A percentile compares a stretch with the other conserved stretches of the same genome.
Evolutionary conservation across 2,113 vertebrate genomes (phyloP).

Genomic region (Stigmatopora argus): DNA sequence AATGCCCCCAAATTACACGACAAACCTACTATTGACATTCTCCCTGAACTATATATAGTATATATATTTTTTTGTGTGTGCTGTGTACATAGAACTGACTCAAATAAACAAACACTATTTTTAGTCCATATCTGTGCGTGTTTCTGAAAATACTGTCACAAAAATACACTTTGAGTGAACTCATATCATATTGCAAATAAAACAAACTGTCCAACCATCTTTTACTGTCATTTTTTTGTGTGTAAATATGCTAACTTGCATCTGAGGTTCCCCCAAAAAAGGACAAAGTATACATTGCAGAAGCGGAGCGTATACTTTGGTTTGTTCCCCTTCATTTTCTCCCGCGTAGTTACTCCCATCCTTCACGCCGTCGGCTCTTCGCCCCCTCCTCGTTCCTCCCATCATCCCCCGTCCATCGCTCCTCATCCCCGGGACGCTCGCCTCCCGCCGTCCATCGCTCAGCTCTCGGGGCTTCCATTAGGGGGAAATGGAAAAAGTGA

Average conservation of each 20-base stretch:
- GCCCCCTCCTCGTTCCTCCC: conserved; percentile 40
- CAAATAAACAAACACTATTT: no score
- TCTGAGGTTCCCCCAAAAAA: no score
- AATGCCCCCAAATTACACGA: no score
- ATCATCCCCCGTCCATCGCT: conserved; percentile 51
- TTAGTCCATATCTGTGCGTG: neutral
- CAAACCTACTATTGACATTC: no score
- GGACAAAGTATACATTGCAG: no score
- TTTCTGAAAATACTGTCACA: neutral
- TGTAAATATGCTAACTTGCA: no score
- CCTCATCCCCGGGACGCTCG: conserved; percentile 42
- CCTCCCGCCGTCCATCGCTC: conserved; percentile 46
- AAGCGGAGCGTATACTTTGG: no score
- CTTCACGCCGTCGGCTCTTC: conserved; percentile 35
- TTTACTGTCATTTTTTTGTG: no score
- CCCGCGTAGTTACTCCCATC: conserved; percentile 1
- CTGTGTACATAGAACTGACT: no score
- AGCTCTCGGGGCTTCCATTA: conserved; percentile 62
- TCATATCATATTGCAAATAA: neutral
- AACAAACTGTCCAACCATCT: no score
- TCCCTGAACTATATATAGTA: no score
- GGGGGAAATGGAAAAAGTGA: conserved; percentile 69
- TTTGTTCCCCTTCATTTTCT: conserved; percentile 36
- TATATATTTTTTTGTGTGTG: no score
- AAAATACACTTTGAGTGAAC: neutral